These are phyloP conservation scores for Manis javanica DNA, from an alignment of 2,797 vertebrate species.

Conservation along the genomic window DNA sequence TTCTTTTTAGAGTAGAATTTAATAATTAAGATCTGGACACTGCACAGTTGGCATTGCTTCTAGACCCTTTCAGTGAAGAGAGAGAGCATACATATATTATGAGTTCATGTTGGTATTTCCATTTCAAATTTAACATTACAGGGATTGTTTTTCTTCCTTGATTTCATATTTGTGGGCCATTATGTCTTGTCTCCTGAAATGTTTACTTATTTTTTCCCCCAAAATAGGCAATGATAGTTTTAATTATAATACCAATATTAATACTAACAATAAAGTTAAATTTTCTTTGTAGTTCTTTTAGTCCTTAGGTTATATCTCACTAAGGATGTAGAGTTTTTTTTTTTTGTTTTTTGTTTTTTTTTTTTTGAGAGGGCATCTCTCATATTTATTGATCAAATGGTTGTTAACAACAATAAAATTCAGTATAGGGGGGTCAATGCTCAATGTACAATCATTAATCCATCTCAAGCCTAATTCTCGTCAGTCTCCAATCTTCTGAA, in stretches of 20 bases:
- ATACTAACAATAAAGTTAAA: neutral
- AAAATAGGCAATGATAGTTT: neutral
- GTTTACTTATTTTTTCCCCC: neutral
- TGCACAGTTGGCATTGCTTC: neutral
- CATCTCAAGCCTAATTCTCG: no score
- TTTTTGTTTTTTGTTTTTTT: no score
- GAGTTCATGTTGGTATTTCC: neutral
- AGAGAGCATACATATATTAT: neutral
- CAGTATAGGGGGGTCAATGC: no score
- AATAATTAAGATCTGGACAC: neutral
- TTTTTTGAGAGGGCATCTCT: no score
- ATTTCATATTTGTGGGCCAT: neutral
- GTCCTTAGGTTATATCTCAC: neutral
- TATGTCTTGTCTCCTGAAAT: neutral
- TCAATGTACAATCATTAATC: no score
- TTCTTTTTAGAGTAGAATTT: neutral
- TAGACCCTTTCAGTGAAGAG: neutral
- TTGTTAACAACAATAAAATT: no score
- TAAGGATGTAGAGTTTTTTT: neutral
- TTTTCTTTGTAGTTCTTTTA: neutral
- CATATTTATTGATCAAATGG: no score
- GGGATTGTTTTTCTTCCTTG: neutral
- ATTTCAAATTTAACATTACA: neutral
- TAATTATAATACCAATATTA: neutral
- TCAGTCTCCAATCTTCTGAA: no score